Percentiles rank a stretch among this genome's conserved stretches.
These are phyloP conservation scores for Callitettix versicolor DNA, from an alignment of 1,140 invertebrate genomes.

Conservation along the genomic window DNA sequence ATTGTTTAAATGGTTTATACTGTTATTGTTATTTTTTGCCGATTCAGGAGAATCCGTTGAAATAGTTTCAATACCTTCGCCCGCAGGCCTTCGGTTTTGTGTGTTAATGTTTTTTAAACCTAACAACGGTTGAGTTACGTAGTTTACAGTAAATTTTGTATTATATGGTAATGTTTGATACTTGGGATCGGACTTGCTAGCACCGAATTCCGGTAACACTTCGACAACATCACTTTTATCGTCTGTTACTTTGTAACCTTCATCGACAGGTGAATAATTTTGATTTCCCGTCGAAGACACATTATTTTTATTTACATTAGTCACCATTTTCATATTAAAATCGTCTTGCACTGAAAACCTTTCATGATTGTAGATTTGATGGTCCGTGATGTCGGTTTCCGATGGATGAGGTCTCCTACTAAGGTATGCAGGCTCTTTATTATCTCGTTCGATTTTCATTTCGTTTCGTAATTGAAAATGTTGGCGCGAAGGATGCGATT, in stretches of 20 bases:
- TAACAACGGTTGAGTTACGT: slow-evolving; percentile 2
- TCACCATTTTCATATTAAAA: slow-evolving; percentile 7
- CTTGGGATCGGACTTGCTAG: slow-evolving; percentile 83
- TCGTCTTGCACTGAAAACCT: slow-evolving; percentile 7
- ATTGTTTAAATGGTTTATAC: slow-evolving; percentile 16
- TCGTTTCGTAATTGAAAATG: no score
- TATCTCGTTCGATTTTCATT: no score
- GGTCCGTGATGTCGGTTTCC: background rate
- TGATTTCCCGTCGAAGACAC: no score
- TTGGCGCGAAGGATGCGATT: no score
- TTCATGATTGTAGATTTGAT: slow-evolving; percentile 6
- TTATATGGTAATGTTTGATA: slow-evolving; percentile 88
- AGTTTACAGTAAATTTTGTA: slow-evolving; percentile 26
- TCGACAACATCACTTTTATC: slow-evolving; percentile 17
- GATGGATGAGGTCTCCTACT: background rate
- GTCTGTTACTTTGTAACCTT: slow-evolving; percentile 17
- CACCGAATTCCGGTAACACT: slow-evolving; percentile 35
- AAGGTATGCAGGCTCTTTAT: no score
- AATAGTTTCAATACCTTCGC: slow-evolving; percentile 20
- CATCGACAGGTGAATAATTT: background rate
- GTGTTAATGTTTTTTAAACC: background rate
- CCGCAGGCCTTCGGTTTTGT: slow-evolving; percentile 12
- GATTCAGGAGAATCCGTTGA: slow-evolving; percentile 8
- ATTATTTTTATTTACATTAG: slow-evolving; percentile 2
- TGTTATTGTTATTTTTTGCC: slow-evolving; percentile 18